These are phyloP conservation scores for Agelas oroides DNA, from an alignment of 37 sponge, comb jelly and placozoan species.

Conservation along the genomic window DNA sequence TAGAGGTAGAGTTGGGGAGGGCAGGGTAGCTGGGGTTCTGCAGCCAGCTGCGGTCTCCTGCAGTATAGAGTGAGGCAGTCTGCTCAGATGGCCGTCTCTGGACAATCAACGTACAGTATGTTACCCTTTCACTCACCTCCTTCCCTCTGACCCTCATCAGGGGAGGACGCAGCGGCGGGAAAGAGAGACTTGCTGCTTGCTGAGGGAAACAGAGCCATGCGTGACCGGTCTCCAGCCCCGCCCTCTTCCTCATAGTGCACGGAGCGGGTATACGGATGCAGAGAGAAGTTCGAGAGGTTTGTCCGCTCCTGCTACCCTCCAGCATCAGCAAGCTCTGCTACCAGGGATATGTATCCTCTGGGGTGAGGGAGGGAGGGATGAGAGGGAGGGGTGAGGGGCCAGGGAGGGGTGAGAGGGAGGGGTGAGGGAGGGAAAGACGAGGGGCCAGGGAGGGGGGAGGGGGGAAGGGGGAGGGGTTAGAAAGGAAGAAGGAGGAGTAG, in stretches of 20 bases:
- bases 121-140: too few species aligned
- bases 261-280: too few species aligned
- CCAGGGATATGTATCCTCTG: slow-evolving; percentile 10
- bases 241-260: background rate
- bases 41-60: slow-evolving; percentile 32
- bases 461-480: background rate
- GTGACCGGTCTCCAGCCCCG: background rate
- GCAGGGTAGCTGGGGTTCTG: slow-evolving; percentile 21
- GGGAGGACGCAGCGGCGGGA: slow-evolving; percentile 12
- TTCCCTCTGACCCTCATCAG: background rate
- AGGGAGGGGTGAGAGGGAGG: background rate
- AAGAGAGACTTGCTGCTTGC: slow-evolving; percentile 28
- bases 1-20: background rate
- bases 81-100: too few species aligned
- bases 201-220: too few species aligned
- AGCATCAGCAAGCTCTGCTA: background rate
- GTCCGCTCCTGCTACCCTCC: slow-evolving; percentile 27
- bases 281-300: background rate
- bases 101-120: too few species aligned
- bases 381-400: background rate
- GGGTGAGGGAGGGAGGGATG: background rate
- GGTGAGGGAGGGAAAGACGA: background rate
- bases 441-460: background rate
- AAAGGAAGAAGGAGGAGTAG: too few species aligned
- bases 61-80: background rate